Base-by-base conservation (phyloP, 2,113 vertebrate species). In the Gnathonemus longibarbis region DNA sequence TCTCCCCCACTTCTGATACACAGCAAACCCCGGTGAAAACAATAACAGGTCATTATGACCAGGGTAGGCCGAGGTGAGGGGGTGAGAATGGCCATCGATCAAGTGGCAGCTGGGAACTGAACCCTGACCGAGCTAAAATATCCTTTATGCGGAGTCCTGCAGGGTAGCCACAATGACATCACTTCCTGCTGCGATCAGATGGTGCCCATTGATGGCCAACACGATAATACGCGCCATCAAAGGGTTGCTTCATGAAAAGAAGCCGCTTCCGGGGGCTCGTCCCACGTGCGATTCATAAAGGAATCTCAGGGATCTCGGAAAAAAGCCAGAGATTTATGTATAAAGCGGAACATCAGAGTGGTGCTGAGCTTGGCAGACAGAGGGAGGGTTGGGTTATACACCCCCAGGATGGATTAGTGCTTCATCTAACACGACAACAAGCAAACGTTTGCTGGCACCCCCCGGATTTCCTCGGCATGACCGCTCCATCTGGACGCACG, bases 121-220 rank as follows among this genome's bases (percentile, higher is more conserved):
- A 42, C 49, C 27, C 85, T 87, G 13, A 21, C 85, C 50, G 50
- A 87, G 85, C 50, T 35, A 56, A 87, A 87, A 87, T 42, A 87
- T 87, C 50, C n/a, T 87, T 87, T 56, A 87, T 87, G 11, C 27
- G 24, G 50, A 87, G 31, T 2, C 85, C 85, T 87, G 50, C 50
- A 19, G 85, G n/a, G 85, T 15, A 52, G 45, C n/a, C n/a, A 53
- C 85, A 87, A 56, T 87, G 84, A 86, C 84, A 49, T 87, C 48
- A 87, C 50, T 56, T 87, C 85, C 50, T 31, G 50, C 50, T 56
- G 85, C 13, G 50, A 87, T 87, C 50, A 39, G 85, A 87, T 53
- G 31, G 50, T 27, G n/a, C 48, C 49, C 50, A 19, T 21, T 87
- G n/a, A 87, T 39, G 50, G 53, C 21, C 87, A 62, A 45, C 35